Percentiles rank a stretch among this genome's conserved stretches.
phyloP scores from a whole-genome alignment of 1,140 invertebrate genomes.

The Streblospio benedicti region DNA sequence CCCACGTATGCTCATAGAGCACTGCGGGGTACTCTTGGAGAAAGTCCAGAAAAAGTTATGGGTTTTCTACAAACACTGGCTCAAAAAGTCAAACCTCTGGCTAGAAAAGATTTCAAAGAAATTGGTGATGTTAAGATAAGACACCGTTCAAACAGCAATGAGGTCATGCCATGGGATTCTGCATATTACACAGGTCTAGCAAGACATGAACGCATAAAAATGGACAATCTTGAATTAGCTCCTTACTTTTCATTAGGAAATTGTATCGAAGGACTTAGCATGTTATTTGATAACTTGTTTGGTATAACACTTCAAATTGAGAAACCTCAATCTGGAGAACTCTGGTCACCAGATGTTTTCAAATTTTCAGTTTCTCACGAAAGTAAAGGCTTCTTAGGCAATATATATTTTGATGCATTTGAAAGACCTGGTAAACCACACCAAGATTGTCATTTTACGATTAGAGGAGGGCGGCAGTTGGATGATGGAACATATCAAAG shows the following conservation, averaged over 20 bases:
- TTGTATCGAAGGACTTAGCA: conserved; percentile 92
- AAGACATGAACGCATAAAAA: conserved; percentile 27
- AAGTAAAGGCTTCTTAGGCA: conserved; percentile 69
- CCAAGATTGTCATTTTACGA: conserved; percentile 98
- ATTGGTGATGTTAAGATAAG: conserved; percentile 28
- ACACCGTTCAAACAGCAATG: conserved; percentile 15
- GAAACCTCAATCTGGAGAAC: conserved; percentile 66
- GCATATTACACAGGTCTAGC: conserved; percentile 30
- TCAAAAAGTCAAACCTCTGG: conserved; percentile 47
- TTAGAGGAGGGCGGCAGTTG: conserved; percentile 77
- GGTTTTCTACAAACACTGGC: conserved; percentile 73
- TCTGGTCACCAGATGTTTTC: conserved; percentile 77
- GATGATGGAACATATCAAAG: conserved; percentile 77
- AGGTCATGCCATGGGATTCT: conserved; percentile 37
- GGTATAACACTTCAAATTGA: conserved; percentile 65
- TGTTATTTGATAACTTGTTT: conserved; percentile 64
- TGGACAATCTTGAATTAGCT: conserved; percentile 19
- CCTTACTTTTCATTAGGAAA: conserved; percentile 82
- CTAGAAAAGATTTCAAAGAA: conserved; percentile 26
- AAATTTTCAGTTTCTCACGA: conserved; percentile 73
- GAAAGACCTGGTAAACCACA: conserved; percentile 78
- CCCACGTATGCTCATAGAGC: conserved; percentile 77
- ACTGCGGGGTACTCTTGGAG: conserved; percentile 75
- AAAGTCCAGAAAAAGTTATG: conserved; percentile 65
- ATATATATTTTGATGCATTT: conserved; percentile 97